phyloP scores from a whole-genome alignment of 2,888 invertebrate genomes.

The Caradrina clavipalpis region DNA sequence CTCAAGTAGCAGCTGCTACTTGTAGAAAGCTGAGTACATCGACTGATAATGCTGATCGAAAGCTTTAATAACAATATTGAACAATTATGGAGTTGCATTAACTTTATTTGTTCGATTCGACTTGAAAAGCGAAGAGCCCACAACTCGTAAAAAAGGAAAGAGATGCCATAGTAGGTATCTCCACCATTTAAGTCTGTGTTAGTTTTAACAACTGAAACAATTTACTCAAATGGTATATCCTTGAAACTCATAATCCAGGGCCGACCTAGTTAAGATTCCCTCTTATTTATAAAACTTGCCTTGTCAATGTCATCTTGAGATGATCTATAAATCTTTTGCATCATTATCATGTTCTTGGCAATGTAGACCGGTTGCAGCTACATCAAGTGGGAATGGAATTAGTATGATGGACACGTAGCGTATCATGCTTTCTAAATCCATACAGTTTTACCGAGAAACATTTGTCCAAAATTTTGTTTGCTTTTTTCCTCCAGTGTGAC shows the following conservation, averaged over 20 bases:
- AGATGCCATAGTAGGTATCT: neutral
- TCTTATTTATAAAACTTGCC: constrained; percentile 48
- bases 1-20: constrained; percentile 39
- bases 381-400: constrained; percentile 33
- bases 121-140: neutral
- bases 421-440: constrained; percentile 39
- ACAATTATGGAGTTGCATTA: constrained; percentile 9
- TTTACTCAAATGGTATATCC: constrained; percentile 54
- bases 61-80: constrained; percentile 27
- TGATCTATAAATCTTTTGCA: constrained; percentile 41
- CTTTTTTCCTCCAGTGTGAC: neutral
- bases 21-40: constrained; percentile 34
- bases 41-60: constrained; percentile 36
- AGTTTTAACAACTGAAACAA: constrained; percentile 42
- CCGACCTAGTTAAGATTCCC: constrained; percentile 27
- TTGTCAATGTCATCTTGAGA: constrained; percentile 27
- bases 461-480: neutral
- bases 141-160: neutral
- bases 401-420: constrained; percentile 27
- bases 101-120: neutral
- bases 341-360: constrained; percentile 53
- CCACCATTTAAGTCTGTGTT: constrained; percentile 2
- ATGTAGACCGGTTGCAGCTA: constrained; percentile 23
- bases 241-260: constrained; percentile 35
- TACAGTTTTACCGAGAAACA: constrained; percentile 1